Conservation (phyloP, 2,888 invertebrate genomes). For the Phyllotreta cruciferae region DNA sequence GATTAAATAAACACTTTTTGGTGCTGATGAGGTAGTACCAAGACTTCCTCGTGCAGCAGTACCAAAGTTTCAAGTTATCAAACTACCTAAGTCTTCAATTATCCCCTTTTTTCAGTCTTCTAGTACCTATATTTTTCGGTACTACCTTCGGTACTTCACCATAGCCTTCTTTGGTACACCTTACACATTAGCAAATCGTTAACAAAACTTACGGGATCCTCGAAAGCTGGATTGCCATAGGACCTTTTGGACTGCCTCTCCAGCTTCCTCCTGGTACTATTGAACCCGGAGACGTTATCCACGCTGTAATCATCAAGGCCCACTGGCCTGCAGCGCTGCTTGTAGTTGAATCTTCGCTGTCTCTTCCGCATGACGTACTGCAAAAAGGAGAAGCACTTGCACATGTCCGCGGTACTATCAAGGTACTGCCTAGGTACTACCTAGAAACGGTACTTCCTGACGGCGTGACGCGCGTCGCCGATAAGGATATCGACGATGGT, state of each 20-base stretch:
- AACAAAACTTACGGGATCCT: slow-evolving; percentile 74
- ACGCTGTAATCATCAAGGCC: slow-evolving; percentile 88
- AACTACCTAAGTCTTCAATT: no score
- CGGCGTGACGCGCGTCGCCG: background rate
- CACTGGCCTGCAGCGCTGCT: slow-evolving; percentile 87
- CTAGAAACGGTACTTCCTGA: background rate
- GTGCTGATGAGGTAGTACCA: no score
- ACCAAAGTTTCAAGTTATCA: no score
- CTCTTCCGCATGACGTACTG: slow-evolving; percentile 83
- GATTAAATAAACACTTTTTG: no score
- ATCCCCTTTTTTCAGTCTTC: no score
- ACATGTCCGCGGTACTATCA: slow-evolving; percentile 7
- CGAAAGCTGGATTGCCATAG: slow-evolving; percentile 90
- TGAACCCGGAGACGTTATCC: slow-evolving; percentile 85
- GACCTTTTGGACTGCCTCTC: slow-evolving; percentile 83
- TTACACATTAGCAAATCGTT: no score
- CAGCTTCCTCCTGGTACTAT: slow-evolving; percentile 79
- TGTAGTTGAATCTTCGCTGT: slow-evolving; percentile 81
- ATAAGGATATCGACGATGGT: no score
- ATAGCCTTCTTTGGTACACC: background rate
- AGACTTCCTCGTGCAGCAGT: no score
- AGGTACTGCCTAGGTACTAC: no score
- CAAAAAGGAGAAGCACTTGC: slow-evolving; percentile 46
- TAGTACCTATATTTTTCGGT: no score
- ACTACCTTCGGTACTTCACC: no score